Evolutionary conservation across 2,797 vertebrate species (phyloP), one percentile per base, ranked within the genome.

Genomic region (Scolopax bukidnonensis): DNA sequence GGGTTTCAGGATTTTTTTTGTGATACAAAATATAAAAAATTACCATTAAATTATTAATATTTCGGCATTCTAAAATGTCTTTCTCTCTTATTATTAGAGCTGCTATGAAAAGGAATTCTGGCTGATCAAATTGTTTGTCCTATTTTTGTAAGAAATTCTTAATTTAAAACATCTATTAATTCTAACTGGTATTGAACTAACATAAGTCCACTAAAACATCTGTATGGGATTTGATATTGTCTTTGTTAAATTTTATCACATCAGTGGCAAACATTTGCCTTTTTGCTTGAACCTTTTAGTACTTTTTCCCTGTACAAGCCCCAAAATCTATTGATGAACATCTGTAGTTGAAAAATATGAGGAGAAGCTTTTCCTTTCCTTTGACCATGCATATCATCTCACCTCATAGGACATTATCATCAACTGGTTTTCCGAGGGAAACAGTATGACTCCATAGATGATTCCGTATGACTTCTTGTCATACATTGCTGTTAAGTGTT

Each of bases 91-190:
- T 63, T 89, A 70, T 76, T 80, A 92, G 7, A 40, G 4, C 25
- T 86, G 13, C 19, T 92, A 36, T 41, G 21, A 75, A 89, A 76
- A 80, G 56, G n/a, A 90, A 24, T 65, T 73, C 51, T 91, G 75
- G 38, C 48, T 60, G 4, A 61, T 91, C 61, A 94, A 95, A 93
- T 40, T 1, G 48, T 70, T 60, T 69, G 5, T 79, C 54, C 20
- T 63, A 30, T 30, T 94, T 95, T 79, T 75, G 40, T 61, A 90
- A 88, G 12, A 38, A 56, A 89, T 51, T 80, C 18, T 89, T 93
- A 61, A 89, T 91, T 96, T 96, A 95, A 89, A 93, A 64, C 4
- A n/a, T 9, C 15, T 90, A 93, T 96, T 90, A 81, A 71, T 90
- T 96, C 51, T 92, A 90, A 79, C 7, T 73, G 51, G 6, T 28